Evolutionary conservation across 2,797 vertebrate genomes (phyloP).

Genomic region (Nannoperca australis): DNA sequence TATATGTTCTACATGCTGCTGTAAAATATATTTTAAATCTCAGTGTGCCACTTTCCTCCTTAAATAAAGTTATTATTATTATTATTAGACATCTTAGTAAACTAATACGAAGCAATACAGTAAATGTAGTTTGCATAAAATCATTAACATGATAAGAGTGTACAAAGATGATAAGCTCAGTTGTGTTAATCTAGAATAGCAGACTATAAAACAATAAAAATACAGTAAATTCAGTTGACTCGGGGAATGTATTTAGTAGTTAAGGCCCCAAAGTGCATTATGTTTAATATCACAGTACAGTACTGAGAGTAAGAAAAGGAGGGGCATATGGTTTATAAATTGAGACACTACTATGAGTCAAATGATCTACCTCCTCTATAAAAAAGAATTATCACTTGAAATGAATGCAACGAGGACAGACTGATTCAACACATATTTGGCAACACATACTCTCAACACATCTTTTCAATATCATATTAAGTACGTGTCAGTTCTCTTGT

Average conservation of each 20-base stretch:
- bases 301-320: conserved; percentile 4
- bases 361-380: conserved; percentile 23
- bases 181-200: background rate
- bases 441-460: conserved; percentile 42
- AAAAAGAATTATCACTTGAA: conserved; percentile 47
- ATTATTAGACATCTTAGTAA: conserved; percentile 11
- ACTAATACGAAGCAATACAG: background rate
- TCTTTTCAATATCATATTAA: conserved; percentile 66
- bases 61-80: background rate
- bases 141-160: background rate
- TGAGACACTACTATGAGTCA: conserved; percentile 40
- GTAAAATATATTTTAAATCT: background rate
- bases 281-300: conserved; percentile 5
- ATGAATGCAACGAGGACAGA: conserved; percentile 31
- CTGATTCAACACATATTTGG: conserved; percentile 50
- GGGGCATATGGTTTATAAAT: conserved; percentile 43
- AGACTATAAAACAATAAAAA: background rate
- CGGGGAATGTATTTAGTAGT: background rate
- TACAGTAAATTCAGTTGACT: background rate
- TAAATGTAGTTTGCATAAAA: conserved; percentile 15
- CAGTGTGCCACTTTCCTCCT: background rate
- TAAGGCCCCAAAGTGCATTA: background rate
- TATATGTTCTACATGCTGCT: background rate
- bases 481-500: conserved; percentile 71
- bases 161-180: background rate